These are phyloP conservation scores for Physella acuta DNA, from an alignment of 1,140 invertebrate genomes.

Conservation along the genomic window DNA sequence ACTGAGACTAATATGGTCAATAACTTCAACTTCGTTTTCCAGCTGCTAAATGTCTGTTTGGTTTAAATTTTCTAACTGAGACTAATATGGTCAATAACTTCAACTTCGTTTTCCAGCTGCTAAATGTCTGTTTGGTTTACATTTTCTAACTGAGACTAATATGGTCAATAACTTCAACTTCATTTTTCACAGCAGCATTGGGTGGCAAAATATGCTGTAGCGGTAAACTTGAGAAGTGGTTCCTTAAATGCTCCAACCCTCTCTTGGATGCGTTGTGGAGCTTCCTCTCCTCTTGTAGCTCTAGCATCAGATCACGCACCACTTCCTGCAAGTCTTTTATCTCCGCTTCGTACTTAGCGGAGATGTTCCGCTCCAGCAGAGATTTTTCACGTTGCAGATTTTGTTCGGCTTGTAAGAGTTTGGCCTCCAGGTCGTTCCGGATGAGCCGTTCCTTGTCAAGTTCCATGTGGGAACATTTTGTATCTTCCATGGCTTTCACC, in stretches of 20 bases:
- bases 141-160: too few species aligned
- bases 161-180: conserved; percentile 33
- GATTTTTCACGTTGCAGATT: conserved; percentile 30
- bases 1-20: too few species aligned
- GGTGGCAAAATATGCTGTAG: conserved; percentile 35
- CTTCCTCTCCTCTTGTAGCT: conserved; percentile 37
- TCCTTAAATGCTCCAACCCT: conserved; percentile 40
- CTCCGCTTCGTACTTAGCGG: conserved; percentile 35
- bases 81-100: too few species aligned
- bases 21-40: too few species aligned
- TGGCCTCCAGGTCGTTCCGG: conserved; percentile 7
- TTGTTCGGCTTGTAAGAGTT: conserved; percentile 4
- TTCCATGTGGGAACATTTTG: not conserved
- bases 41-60: too few species aligned
- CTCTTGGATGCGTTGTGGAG: conserved; percentile 34
- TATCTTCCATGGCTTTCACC: conserved; percentile 12
- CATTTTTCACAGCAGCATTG: conserved; percentile 33
- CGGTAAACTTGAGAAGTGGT: conserved; percentile 47
- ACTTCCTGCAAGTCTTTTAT: conserved; percentile 36
- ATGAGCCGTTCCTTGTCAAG: conserved; percentile 14
- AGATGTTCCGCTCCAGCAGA: conserved; percentile 34
- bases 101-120: too few species aligned
- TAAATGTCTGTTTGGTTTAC: too few species aligned
- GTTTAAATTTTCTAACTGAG: too few species aligned
- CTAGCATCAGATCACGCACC: conserved; percentile 29